Base-by-base conservation (phyloP, 2,888 invertebrate species). In the Antheraea yamamai region DNA sequence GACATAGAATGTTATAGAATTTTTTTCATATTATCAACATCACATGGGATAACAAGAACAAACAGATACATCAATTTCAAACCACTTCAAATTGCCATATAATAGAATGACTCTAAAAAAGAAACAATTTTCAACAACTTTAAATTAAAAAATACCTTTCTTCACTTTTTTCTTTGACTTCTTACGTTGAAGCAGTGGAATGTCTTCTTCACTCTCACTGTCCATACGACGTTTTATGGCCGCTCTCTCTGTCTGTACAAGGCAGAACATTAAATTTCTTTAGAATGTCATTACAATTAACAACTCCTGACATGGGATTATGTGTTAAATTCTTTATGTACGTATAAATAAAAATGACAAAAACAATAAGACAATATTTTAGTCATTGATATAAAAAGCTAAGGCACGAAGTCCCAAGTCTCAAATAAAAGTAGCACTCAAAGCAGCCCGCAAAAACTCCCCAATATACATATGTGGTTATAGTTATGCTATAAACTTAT, bases 161-260 rank as follows among this genome's bases (percentile, higher is more conserved):
- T 96, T 96, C 76, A 96, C 92, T 88, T 95, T 95, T 81, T 95
- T 96, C 82, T 97, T 97, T 6, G 95, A 87, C 84, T 97, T 97
- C 85, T 97, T 97, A 51, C 97, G 95, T 73, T 96, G 95, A 20
- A 95, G 92, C 75, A 97, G 90, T 30, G 97, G 97, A 72, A 97
- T 97, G 86, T 97, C 97, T 82, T 97, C 97, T 83, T 97, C 97
- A 83, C 96, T 96, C 73, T 96, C 96, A 83, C 95, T 95, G 8
- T 88, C 85, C n/a, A 89, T 83, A 30, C 87, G 88, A 72, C 91
- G 88, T 82, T 91, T 92, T n/a, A 84, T 77, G n/a, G 85, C 85
- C 76, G 85, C 85, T 47, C 91, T 88, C 71, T 88, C 87, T 75
- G 84, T 83, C 90, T 92, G 78, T 76, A n/a, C 74, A 81, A 73